Base-by-base conservation (phyloP, 2,797 vertebrate genomes). In the Aphelocoma californica region DNA sequence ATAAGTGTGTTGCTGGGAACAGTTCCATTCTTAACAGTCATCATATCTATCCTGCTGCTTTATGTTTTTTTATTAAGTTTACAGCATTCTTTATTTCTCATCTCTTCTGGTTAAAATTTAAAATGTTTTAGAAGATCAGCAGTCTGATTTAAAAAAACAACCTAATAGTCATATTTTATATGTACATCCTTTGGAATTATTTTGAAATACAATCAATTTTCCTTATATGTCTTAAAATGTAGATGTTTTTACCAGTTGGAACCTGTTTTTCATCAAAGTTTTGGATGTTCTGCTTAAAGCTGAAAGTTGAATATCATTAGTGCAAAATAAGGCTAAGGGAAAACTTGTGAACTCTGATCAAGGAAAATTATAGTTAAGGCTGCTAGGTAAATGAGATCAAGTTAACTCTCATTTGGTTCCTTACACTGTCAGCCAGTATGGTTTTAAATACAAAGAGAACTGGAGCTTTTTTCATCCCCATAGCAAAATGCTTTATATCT, bases 401-500 rank as follows among this genome's bases (percentile, higher is more conserved):
- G 31, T 74, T 94, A 47, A 47, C 34, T 95, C 25, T 82, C 93
- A 53, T 57, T 75, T 82, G 48, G 4, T 69, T 86, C 78, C 45
- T 92, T 92, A 44, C 26, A 45, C 34, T 44, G 53, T 81, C 78
- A 71, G 25, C 73, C 70, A 81, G 10, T 25, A 29, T 65, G 72
- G 83, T 92, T 93, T 96, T 92, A 90, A 95, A 86, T 88, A 51
- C 74, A 88, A 90, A 95, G 90, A 66, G 87, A 91, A 65, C 81
- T 58, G 51, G 64, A 87, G 25, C 18, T 66, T 90, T 94, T 64
- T 38, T 54, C 44, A 81, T 65, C 70, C 81, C 62, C 50, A 24
- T 20, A 83, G 77, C 64, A 96, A 93, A 94, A 93, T 90, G 54
- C 29, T 88, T 95, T 96, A 87, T 86, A 94, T 51, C 90, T 96